phyloP scores from a whole-genome alignment of 2,888 invertebrate genomes.

The Eupithecia insigniata region DNA sequence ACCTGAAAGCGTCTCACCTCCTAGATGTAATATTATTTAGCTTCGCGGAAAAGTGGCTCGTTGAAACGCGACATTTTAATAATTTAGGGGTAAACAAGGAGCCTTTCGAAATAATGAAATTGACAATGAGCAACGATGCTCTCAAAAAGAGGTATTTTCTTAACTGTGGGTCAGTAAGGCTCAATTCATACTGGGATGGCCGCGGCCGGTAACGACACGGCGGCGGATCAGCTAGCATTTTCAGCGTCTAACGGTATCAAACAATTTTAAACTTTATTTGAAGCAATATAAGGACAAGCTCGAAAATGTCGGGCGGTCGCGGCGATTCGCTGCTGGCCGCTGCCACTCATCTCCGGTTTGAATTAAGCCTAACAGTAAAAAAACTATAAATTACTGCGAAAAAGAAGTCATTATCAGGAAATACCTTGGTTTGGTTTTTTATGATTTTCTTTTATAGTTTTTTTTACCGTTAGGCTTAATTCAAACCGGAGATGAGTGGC shows the following conservation, averaged over 20 bases:
- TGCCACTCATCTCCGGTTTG: too few species aligned
- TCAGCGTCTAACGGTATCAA: not conserved
- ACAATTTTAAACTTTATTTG: not conserved
- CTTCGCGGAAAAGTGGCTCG: conserved; percentile 28
- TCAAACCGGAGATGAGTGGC: too few species aligned
- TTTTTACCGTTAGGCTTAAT: not conserved
- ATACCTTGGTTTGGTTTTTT: too few species aligned
- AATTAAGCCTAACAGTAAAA: not conserved
- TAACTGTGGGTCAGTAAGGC: not conserved
- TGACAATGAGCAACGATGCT: conserved; percentile 1
- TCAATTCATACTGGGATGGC: not conserved
- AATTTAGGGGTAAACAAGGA: conserved; percentile 18
- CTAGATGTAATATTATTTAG: conserved; percentile 43
- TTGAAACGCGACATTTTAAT: conserved; percentile 27
- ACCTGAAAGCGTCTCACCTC: conserved; percentile 41
- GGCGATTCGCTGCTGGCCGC: not conserved
- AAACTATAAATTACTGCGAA: not conserved
- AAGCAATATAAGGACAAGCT: not conserved
- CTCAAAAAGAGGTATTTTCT: not conserved
- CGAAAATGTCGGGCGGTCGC: not conserved
- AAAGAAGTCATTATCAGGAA: too few species aligned
- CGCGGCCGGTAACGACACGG: not conserved
- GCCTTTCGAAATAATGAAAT: conserved; percentile 10
- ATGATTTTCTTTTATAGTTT: too few species aligned
- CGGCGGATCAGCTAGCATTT: not conserved